These are phyloP conservation scores for Epinephelus moara DNA, from an alignment of 2,113 vertebrate species.

Conservation along the genomic window DNA sequence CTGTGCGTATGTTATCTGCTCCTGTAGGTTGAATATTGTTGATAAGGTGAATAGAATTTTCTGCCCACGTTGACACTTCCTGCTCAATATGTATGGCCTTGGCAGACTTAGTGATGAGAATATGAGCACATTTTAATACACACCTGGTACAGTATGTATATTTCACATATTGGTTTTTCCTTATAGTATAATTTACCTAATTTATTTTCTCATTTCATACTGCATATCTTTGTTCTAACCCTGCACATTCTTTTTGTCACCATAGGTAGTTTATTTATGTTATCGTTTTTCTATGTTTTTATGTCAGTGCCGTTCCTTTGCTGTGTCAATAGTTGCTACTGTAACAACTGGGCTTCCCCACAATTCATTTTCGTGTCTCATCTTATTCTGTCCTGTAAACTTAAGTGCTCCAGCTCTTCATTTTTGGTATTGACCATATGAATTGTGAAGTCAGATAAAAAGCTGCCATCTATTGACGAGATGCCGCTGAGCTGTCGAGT, in stretches of 20 bases:
- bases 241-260: not conserved
- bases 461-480: slow-evolving; percentile 20
- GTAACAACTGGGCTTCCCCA: not conserved
- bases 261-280: not conserved
- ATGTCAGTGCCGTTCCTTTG: not conserved
- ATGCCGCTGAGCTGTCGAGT: slow-evolving; percentile 21
- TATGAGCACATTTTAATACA: slow-evolving; percentile 7
- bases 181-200: not conserved
- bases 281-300: not conserved
- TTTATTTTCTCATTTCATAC: slow-evolving; percentile 9
- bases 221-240: not conserved
- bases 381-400: not conserved
- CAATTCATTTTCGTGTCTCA: accelerated
- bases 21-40: slow-evolving; percentile 37
- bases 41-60: slow-evolving; percentile 60
- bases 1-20: slow-evolving; percentile 27
- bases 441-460: not conserved
- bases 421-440: slow-evolving; percentile 6
- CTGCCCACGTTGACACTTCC: not conserved
- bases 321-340: not conserved
- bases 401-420: not conserved
- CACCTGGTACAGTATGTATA: not conserved
- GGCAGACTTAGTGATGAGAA: not conserved
- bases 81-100: slow-evolving; percentile 27
- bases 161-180: not conserved